A percentile compares a stretch with the other conserved stretches of the same genome.
Evolutionary conservation across 2,888 invertebrate species (phyloP).

Genomic region (Apamea sordens): DNA sequence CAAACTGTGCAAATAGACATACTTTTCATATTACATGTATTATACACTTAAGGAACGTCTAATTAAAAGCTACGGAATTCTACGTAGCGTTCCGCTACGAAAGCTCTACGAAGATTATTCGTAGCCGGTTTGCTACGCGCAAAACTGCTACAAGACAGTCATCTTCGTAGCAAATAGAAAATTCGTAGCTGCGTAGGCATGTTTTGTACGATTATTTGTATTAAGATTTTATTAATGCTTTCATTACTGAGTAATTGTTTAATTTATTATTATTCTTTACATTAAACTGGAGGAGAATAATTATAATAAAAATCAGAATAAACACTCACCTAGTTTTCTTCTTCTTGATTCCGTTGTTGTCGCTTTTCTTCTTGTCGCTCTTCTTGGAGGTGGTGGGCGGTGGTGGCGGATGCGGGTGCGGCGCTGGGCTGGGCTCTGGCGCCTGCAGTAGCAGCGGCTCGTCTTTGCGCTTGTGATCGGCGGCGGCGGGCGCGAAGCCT

Average conservation of each 20-base stretch:
- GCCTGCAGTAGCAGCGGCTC: slow-evolving; percentile 84
- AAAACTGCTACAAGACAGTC: slow-evolving; percentile 30
- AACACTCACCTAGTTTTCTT: slow-evolving; percentile 95
- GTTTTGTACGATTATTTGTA: background rate
- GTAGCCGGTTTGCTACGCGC: slow-evolving; percentile 36
- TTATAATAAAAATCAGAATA: background rate
- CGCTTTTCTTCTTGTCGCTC: slow-evolving; percentile 95
- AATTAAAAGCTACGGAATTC: background rate
- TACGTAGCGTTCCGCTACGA: slow-evolving; percentile 47
- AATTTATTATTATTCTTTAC: background rate
- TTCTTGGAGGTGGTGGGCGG: slow-evolving; percentile 90
- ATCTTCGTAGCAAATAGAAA: slow-evolving; percentile 46
- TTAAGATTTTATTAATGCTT: background rate
- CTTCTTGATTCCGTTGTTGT: slow-evolving; percentile 96
- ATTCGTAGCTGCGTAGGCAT: slow-evolving; percentile 35
- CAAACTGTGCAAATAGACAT: background rate
- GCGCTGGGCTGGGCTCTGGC: slow-evolving; percentile 78
- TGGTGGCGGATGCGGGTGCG: slow-evolving; percentile 75
- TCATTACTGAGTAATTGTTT: background rate
- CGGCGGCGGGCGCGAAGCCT: slow-evolving; percentile 73
- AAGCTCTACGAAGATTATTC: slow-evolving; percentile 58
- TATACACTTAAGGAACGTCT: background rate
- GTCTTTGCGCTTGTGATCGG: slow-evolving; percentile 84
- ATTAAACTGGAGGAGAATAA: background rate
- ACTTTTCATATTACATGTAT: background rate